Percentiles rank a stretch among this genome's conserved stretches.
Conservation (phyloP, 2,113 vertebrate genomes). For the Chinchilla lanigera region DNA sequence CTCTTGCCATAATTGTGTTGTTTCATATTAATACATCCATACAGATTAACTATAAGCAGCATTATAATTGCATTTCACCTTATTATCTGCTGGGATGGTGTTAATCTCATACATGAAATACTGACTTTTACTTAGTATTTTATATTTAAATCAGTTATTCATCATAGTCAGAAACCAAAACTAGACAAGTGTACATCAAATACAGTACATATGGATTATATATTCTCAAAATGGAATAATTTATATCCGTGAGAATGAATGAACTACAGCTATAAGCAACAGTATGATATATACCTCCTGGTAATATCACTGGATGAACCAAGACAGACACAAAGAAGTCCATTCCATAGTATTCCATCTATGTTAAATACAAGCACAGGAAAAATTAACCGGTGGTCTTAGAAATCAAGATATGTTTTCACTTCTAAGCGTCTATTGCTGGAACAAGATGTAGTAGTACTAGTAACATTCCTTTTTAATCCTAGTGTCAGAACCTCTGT, state of each 20-base stretch:
- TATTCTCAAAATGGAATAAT: not conserved
- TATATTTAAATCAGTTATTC: not conserved
- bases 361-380: too few relatives aligned
- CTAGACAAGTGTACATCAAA: not conserved
- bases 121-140: not conserved
- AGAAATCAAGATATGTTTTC: not conserved
- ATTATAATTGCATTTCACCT: not conserved
- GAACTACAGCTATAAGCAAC: not conserved
- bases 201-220: not conserved
- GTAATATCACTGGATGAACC: not conserved
- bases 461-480: not conserved
- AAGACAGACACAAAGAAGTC: not conserved
- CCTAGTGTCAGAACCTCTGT: not conserved
- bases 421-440: rapidly evolving
- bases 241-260: not conserved
- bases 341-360: not conserved
- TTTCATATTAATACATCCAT: not conserved
- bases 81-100: not conserved
- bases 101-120: not conserved
- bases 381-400: too few relatives aligned
- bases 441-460: not conserved
- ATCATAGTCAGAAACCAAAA: not conserved
- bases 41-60: not conserved
- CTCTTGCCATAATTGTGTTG: not conserved
- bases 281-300: not conserved